Percentiles rank a stretch among this genome's conserved stretches.
phyloP scores from a whole-genome alignment of 2,797 vertebrate genomes.

The Diplodus puntazzo region DNA sequence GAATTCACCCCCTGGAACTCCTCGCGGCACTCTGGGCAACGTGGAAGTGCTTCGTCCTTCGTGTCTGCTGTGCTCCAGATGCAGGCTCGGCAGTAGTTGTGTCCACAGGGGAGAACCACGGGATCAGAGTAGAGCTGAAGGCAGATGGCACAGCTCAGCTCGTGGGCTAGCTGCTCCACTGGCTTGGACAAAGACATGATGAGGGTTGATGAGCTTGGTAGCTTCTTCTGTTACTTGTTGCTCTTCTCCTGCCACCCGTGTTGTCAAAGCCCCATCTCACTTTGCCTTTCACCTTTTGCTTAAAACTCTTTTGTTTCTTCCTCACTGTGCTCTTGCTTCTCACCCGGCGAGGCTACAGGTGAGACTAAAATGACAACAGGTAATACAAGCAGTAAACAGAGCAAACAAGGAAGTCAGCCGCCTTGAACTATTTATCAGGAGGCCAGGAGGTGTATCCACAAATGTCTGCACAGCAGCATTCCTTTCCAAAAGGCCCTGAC shows the following conservation, averaged over 20 bases:
- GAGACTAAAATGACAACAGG: constrained; percentile 5
- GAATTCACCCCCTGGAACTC: constrained; percentile 59
- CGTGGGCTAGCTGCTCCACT: constrained; percentile 65
- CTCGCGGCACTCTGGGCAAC: constrained; percentile 82
- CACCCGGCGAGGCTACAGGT: background rate
- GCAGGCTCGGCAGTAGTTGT: constrained; percentile 85
- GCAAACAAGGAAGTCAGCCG: constrained; percentile 28
- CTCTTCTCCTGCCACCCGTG: constrained; percentile 5
- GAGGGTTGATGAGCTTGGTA: background rate
- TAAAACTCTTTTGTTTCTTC: background rate
- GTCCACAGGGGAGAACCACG: constrained; percentile 80
- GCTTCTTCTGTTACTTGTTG: background rate
- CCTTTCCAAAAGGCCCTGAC: constrained; percentile 30
- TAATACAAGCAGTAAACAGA: constrained; percentile 3
- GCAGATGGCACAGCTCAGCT: constrained; percentile 86
- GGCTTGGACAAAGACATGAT: constrained; percentile 70
- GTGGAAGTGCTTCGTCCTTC: constrained; percentile 1
- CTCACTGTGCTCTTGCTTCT: background rate
- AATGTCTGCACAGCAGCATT: constrained; percentile 63
- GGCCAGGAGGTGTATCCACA: constrained; percentile 34
- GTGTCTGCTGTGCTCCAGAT: constrained; percentile 42
- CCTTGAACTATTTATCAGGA: background rate
- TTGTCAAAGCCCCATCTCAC: constrained; percentile 6
- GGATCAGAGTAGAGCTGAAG: constrained; percentile 78
- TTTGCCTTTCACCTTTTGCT: background rate